A percentile compares a stretch with the other conserved stretches of the same genome.
These are phyloP conservation scores for Callithrix jacchus DNA, from an alignment of 2,113 vertebrate species.

Conservation along the genomic window DNA sequence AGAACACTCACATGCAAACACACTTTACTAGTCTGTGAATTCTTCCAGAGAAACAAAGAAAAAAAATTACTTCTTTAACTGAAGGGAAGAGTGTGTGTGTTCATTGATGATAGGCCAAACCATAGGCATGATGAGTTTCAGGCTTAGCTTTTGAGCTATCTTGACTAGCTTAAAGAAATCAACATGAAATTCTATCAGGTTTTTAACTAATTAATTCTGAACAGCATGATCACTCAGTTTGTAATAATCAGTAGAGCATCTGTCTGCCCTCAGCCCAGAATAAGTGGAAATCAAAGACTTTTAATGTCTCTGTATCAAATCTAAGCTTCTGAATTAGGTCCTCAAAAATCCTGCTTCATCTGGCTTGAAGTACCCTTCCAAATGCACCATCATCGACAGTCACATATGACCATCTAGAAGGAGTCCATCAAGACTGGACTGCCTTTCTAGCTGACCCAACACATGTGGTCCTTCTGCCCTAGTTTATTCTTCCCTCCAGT, in stretches of 20 bases:
- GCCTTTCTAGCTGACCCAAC: background rate
- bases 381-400: background rate
- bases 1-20: background rate
- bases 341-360: background rate
- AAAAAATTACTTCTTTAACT: background rate
- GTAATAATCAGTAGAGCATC: background rate
- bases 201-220: background rate
- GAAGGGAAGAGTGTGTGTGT: background rate
- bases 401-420: background rate
- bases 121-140: background rate
- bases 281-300: background rate
- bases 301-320: background rate
- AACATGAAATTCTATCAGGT: background rate
- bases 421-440: background rate
- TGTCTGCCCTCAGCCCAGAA: background rate
- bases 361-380: background rate
- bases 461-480: background rate
- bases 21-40: background rate
- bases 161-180: background rate
- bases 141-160: background rate
- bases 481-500: background rate
- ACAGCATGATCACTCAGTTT: background rate
- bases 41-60: constrained; percentile 3
- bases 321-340: background rate
- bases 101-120: background rate